Evolutionary conservation across 2,797 vertebrate genomes (phyloP), one percentile per base, ranked within the genome.

Genomic region (Platalea minor): DNA sequence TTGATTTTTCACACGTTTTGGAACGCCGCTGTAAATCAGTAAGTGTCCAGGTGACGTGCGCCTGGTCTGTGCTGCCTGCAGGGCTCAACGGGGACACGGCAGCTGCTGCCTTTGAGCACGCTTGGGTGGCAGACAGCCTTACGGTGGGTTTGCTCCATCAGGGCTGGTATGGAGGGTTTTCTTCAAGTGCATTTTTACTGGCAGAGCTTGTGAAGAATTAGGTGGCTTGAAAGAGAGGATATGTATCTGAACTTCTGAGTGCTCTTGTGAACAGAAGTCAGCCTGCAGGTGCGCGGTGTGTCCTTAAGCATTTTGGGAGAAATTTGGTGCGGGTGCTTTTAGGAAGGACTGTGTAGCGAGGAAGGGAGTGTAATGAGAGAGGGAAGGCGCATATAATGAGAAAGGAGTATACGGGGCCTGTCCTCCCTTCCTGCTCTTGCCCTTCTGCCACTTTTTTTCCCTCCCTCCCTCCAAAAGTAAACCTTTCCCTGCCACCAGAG

Each of bases 51-150:
- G 31, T 35, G 37, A 59, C 7, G 7, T 59, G n/a, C 2, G 13
- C 63, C 41, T 45, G 46, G 24, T 51, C 53, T 35, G 24, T 61
- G 37, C 53, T 41, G 37, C 85, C 48, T 67, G 43, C 33, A 20
- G 59, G 26, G 29, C 75, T 41, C 53, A 31, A 3, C 1, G 0
- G 19, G 39, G 59, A 72, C 53, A 29, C 1, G 0, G 46, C 1
- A 1, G 43, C 80, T 70, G 15, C 74, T 88, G 51, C 31, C 35
- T 83, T 91, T 1, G 26, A 35, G 48, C 17, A 8, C 0, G 1
- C 21, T 50, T 33, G 43, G 24, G 33, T 3, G 2, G n/a, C n/a
- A 54, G 45, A 10, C 33, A 89, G 25, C 35, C 25, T 77, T 48
- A 16, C 2, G 1, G 20, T 68, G 70, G 18, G 3, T 69, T 85